A percentile compares a stretch with the other conserved stretches of the same genome.
Conservation (phyloP, 2,113 vertebrate species). For the Gyps fulvus region DNA sequence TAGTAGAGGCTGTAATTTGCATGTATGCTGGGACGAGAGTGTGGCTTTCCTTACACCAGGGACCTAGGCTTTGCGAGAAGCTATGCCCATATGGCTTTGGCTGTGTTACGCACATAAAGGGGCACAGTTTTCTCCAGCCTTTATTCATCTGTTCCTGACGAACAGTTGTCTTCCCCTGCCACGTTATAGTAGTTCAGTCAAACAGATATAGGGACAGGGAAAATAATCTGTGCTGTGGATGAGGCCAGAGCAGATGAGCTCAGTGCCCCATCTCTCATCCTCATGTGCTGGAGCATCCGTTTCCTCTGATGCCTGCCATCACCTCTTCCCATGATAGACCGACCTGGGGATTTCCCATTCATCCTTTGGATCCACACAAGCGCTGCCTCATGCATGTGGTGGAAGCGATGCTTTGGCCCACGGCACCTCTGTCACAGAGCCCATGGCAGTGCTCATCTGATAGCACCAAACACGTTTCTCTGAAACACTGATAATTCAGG, state of each 20-base stretch:
- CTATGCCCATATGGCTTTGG: neutral
- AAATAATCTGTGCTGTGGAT: neutral
- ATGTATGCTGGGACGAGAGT: neutral
- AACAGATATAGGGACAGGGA: neutral
- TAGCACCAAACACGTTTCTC: neutral
- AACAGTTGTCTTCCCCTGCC: neutral
- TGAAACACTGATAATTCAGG: neutral
- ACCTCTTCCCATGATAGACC: neutral
- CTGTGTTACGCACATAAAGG: neutral
- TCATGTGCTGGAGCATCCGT: neutral
- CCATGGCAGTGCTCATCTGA: rapidly evolving
- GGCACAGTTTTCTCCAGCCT: neutral
- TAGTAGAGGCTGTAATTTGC: constrained; percentile 20
- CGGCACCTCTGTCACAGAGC: rapidly evolving
- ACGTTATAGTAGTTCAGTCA: neutral
- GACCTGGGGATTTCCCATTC: neutral
- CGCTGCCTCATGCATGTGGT: rapidly evolving
- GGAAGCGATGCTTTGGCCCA: neutral
- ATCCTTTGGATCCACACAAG: neutral
- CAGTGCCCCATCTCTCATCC: neutral
- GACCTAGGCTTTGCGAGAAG: neutral
- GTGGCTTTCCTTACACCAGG: neutral
- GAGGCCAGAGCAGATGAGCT: neutral
- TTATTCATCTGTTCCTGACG: neutral
- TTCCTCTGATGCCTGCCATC: neutral